Conservation (phyloP, 2,797 vertebrate species). For the Lerista edwardsae region DNA sequence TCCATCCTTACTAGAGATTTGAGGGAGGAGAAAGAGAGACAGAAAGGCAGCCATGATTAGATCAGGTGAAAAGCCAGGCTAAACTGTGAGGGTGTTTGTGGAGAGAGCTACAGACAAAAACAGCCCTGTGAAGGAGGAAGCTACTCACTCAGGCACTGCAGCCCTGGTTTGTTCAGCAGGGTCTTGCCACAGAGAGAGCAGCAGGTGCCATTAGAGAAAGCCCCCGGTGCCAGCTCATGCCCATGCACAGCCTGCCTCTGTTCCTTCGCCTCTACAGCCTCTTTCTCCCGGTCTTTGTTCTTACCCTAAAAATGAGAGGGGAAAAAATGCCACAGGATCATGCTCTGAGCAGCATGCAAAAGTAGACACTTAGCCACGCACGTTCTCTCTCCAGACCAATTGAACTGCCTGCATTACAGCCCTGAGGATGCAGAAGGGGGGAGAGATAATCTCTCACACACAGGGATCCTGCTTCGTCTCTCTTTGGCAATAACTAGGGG, state of each 20-base stretch:
- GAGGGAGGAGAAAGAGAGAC: not conserved
- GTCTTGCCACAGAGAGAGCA: constrained; percentile 88
- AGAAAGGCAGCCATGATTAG: not conserved
- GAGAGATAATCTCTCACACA: not conserved
- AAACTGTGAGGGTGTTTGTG: not conserved
- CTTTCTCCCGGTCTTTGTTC: constrained; percentile 78
- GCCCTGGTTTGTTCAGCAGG: constrained; percentile 86
- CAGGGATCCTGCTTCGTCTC: no score
- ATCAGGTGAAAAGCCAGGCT: not conserved
- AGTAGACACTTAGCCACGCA: not conserved
- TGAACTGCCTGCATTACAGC: no score
- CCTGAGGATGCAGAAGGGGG: no score
- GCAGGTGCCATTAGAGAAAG: constrained; percentile 84
- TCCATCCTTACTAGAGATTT: not conserved
- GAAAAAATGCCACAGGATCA: not conserved
- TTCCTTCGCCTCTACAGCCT: constrained; percentile 74
- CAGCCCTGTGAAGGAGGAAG: no score
- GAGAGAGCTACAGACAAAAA: not conserved
- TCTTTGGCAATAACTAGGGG: no score
- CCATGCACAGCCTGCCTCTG: constrained; percentile 73
- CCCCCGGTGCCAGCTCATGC: constrained; percentile 84
- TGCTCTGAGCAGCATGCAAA: not conserved
- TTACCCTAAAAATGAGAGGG: constrained; percentile 84
- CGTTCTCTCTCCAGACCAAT: not conserved
- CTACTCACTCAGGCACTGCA: constrained; percentile 94